These are phyloP conservation scores for Peromyscus californicus DNA, from an alignment of 2,113 vertebrate species.

Conservation along the genomic window DNA sequence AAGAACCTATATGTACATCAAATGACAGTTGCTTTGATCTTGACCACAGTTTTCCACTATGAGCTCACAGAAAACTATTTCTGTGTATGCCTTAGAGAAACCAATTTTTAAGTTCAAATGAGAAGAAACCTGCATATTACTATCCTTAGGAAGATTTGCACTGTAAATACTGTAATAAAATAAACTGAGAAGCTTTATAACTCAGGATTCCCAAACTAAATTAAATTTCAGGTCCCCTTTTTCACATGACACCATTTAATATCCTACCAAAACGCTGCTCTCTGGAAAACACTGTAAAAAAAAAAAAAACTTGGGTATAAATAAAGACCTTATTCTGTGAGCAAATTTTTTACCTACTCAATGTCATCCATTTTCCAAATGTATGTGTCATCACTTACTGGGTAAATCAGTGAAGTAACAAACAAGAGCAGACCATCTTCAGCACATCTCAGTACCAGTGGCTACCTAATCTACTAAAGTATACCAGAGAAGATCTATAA, in stretches of 20 bases:
- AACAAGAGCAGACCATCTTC: neutral
- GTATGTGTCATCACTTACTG: neutral
- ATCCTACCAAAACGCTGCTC: constrained; percentile 42
- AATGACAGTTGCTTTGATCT: constrained; percentile 29
- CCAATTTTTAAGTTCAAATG: neutral
- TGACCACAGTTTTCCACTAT: neutral
- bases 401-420: constrained; percentile 24
- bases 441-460: neutral
- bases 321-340: neutral
- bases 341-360: neutral
- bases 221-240: constrained; percentile 28
- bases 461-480: constrained; percentile 12
- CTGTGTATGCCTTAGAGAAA: neutral
- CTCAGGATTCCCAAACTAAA: constrained; percentile 44
- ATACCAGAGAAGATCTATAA: neutral
- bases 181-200: constrained; percentile 19
- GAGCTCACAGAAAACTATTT: constrained; percentile 52
- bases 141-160: constrained; percentile 7
- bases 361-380: constrained; percentile 10
- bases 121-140: neutral
- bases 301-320: constrained; percentile 56
- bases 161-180: constrained; percentile 36
- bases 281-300: constrained; percentile 33
- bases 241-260: constrained; percentile 10
- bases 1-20: neutral